A percentile compares a stretch with the other conserved stretches of the same genome.
phyloP scores from a whole-genome alignment of 2,888 invertebrate species.

The Leucophenga montana region DNA sequence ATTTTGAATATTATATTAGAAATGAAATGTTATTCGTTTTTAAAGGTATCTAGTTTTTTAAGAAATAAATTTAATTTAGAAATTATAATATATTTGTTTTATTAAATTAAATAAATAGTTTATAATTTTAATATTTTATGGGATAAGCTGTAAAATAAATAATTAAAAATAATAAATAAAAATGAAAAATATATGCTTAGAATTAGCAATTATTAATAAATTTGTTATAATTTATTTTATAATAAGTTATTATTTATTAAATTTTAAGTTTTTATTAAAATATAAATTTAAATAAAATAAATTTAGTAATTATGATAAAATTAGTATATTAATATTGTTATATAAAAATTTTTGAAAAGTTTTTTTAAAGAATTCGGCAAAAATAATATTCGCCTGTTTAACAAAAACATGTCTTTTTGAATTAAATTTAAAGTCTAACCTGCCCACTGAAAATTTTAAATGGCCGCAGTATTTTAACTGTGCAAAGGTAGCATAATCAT shows the following conservation, averaged over 20 bases:
- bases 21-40: slow-evolving; percentile 80
- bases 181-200: slow-evolving; percentile 75
- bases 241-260: slow-evolving; percentile 73
- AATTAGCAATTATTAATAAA: slow-evolving; percentile 76
- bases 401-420: slow-evolving; percentile 84
- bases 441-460: slow-evolving; percentile 84
- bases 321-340: slow-evolving; percentile 74
- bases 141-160: slow-evolving; percentile 77
- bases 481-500: slow-evolving; percentile 88
- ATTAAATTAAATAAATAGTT: slow-evolving; percentile 60
- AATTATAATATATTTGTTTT: slow-evolving; percentile 57
- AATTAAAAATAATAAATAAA: slow-evolving; percentile 74
- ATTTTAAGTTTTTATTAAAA: slow-evolving; percentile 73
- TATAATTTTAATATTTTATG: slow-evolving; percentile 74
- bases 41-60: slow-evolving; percentile 81
- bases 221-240: slow-evolving; percentile 74
- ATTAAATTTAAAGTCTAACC: slow-evolving; percentile 79
- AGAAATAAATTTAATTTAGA: slow-evolving; percentile 77
- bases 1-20: slow-evolving; percentile 78
- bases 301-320: slow-evolving; percentile 77
- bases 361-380: slow-evolving; percentile 79
- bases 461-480: slow-evolving; percentile 86
- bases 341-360: slow-evolving; percentile 66
- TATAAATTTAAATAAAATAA: slow-evolving; percentile 71
- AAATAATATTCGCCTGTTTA: slow-evolving; percentile 81